Evolutionary conservation across 2,888 invertebrate species (phyloP).

Genomic region (Tryphoninae sp.): DNA sequence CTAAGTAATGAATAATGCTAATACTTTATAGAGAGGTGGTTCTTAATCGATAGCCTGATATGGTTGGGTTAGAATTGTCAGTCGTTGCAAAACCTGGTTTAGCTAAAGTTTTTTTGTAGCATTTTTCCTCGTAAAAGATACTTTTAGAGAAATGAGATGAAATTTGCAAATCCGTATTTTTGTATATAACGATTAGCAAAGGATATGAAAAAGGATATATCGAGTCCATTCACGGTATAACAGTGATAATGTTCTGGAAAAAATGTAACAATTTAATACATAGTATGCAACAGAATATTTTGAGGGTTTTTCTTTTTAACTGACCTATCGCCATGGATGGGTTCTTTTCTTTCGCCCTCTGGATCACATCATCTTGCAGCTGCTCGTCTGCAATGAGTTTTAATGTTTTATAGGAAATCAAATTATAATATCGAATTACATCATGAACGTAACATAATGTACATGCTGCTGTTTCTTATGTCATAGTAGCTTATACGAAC

Average conservation of each 20-base stretch:
- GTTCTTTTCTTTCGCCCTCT: conserved; percentile 71
- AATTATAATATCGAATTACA: too few species aligned
- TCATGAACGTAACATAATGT: too few species aligned
- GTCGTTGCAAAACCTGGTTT: too few species aligned
- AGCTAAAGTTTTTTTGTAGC: neutral
- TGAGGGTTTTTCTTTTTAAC: conserved; percentile 60
- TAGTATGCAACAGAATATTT: conserved; percentile 6
- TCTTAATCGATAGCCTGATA: too few species aligned
- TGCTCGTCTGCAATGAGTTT: conserved; percentile 79
- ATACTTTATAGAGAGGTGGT: too few species aligned
- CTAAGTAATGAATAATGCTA: too few species aligned
- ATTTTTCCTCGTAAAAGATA: conserved; percentile 6
- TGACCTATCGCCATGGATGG: conserved; percentile 75
- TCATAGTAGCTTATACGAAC: too few species aligned
- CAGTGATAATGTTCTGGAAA: conserved; percentile 77
- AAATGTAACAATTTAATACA: conserved; percentile 68
- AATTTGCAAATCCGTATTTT: neutral
- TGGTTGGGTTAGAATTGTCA: too few species aligned
- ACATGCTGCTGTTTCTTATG: too few species aligned
- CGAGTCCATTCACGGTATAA: conserved; percentile 75
- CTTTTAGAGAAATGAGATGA: neutral
- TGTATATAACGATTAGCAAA: conserved; percentile 69
- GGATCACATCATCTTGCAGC: conserved; percentile 78
- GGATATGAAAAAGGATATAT: conserved; percentile 80
- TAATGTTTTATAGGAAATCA: neutral